These are phyloP conservation scores for Polymixis lichenea DNA, from an alignment of 2,888 invertebrate species.

Conservation along the genomic window DNA sequence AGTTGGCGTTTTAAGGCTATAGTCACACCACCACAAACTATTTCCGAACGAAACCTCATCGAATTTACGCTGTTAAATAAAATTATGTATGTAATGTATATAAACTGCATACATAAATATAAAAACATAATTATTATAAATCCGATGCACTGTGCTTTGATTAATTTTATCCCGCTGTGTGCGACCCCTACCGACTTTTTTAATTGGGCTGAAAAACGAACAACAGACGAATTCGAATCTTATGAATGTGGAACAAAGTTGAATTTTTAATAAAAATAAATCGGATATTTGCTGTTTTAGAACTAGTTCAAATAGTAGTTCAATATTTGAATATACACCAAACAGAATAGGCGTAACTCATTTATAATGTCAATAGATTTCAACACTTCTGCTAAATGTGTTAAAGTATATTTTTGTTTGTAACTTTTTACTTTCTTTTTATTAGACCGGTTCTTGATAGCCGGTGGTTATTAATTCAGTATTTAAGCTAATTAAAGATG, in stretches of 20 bases:
- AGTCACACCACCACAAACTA: neutral
- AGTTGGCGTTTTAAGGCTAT: neutral
- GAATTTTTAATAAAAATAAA: neutral
- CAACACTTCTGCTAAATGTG: accelerated
- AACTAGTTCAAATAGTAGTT: conserved; percentile 15
- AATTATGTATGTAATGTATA: neutral
- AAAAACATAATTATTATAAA: conserved; percentile 46
- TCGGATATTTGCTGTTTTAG: conserved; percentile 19
- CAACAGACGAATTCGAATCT: conserved; percentile 11
- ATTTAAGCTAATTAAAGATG: conserved; percentile 71
- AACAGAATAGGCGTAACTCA: conserved; percentile 23
- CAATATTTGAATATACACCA: conserved; percentile 52
- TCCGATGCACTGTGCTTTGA: conserved; percentile 13
- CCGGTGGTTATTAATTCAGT: conserved; percentile 56
- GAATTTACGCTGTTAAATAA: neutral
- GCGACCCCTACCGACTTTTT: conserved; percentile 56
- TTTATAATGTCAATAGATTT: conserved; percentile 6
- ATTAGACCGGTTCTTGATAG: conserved; percentile 8
- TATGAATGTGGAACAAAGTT: accelerated
- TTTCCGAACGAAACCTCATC: neutral
- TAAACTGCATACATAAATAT: conserved; percentile 7
- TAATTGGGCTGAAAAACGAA: conserved; percentile 33
- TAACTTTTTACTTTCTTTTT: neutral
- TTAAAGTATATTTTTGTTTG: conserved; percentile 27
- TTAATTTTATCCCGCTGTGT: conserved; percentile 59